A percentile compares a stretch with the other conserved stretches of the same genome.
Conservation (phyloP, 2,797 vertebrate genomes). For the Anisognathus igniventris region DNA sequence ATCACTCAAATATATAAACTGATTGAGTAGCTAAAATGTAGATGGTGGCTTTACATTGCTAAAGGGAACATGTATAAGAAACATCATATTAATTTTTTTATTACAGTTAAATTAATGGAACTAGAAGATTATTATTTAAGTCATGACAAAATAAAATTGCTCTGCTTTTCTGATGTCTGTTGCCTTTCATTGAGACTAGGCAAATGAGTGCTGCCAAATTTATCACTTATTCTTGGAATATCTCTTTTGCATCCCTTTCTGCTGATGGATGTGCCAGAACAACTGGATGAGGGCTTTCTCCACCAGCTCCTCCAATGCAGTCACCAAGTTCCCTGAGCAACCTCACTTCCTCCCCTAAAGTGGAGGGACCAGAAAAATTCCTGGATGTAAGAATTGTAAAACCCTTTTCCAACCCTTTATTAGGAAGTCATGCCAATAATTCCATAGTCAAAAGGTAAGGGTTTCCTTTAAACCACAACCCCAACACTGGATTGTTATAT, state of each 20-base stretch:
- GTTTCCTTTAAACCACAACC: background rate
- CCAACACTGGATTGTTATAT: background rate
- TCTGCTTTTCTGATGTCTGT: background rate
- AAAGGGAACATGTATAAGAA: background rate
- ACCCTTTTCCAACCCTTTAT: background rate
- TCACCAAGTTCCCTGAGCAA: background rate
- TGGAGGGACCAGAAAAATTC: background rate
- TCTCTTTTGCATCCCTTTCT: slow-evolving; percentile 15
- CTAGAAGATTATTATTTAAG: background rate
- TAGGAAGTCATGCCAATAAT: background rate
- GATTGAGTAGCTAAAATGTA: background rate
- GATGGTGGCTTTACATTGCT: background rate
- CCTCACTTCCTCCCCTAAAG: background rate
- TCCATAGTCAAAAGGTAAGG: background rate
- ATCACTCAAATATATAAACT: background rate
- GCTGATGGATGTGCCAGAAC: background rate
- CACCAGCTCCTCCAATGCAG: background rate
- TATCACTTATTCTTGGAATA: background rate
- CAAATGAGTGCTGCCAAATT: background rate
- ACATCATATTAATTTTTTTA: background rate
- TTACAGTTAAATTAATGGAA: background rate
- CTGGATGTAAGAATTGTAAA: background rate
- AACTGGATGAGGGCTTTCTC: background rate
- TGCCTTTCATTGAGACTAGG: background rate
- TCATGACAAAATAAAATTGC: background rate